Base-by-base conservation (phyloP, 2,888 invertebrate genomes). In the Andrena trimmerana region DNA sequence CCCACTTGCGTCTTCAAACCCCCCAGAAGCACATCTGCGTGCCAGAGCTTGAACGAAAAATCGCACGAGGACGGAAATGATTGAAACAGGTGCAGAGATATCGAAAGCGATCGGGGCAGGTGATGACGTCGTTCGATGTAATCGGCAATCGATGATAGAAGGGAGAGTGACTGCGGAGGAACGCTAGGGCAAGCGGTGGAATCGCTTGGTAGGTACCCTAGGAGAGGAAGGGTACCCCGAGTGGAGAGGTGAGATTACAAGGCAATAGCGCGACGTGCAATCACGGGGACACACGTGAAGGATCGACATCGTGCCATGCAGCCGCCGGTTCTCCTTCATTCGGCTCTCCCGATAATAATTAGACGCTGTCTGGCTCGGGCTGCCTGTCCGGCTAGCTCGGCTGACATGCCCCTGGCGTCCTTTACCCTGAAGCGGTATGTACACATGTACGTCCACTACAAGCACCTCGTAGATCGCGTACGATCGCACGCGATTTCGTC, bases 271-370 rank as follows among this genome's bases (percentile, higher is more conserved):
- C 85, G 90, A 89, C 88, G 89, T 90, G 91, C 90, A 91, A 92
- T 92, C 92, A 91, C 84, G 86, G 78, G 89, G 87, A 91, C 89
- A 89, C 85, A 86, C 87, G 88, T 86, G 89, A 85, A 86, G 83
- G 84, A 86, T 81, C 89, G 89, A 88, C 90, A 90, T 90, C 89
- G 87, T 88, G 86, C 78, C 84, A 81, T 68, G 80, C 81, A 84
- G 83, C 81, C 80, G 81, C 81, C 80, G 81, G 77, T 75, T 83
- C 86, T 89, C 88, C 88, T 89, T 89, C 89, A 84, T 89, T 90
- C 87, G 82, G 86, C 85, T 89, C 89, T 76, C 83, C 84, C 90
- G 89, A 92, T 92, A 92, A 92, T 92, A 92, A 92, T 92, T 88
- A 90, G 91, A 91, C 89, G 89, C 87, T 89, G 83, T 74, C 88